Evolutionary conservation across 2,888 invertebrate species (phyloP), one percentile per base, ranked within the genome.

Genomic region (Thyatira batis): DNA sequence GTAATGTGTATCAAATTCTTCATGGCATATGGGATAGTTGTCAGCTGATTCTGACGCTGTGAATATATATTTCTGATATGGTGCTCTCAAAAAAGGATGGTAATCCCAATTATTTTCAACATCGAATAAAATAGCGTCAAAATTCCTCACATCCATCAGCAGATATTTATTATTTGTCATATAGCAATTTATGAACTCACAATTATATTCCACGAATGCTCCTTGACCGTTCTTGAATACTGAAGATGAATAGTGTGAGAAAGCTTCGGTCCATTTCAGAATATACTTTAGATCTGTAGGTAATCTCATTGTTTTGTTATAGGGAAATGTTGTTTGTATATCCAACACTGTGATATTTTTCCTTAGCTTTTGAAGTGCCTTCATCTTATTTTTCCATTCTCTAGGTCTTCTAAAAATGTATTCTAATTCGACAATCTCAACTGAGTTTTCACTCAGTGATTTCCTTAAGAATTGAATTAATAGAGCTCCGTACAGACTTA

Each of bases 91-190:
- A 0, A 63, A n/a, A 0, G 85, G 78, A 51, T 75, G 71, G 0
- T 44, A 20, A 20, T 85, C 82, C 85, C 85, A 87, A 53, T 60
- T 61, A 51, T 80, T 81, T 58, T 89, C 87, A 0, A 87, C 88
- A 51, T 94, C 93, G 52, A 94, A 93, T 0, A 94, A 49, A 5
- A 94, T 77, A 0, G 93, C 94, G 46, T 93, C 92, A 33, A 73
- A 91, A 25, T 80, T 60, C 11, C 82, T 72, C 4, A 85, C 73
- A 52, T 92, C 83, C 0, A 76, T 63, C 0, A 89, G 58, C 45
- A 64, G 82, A 3, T 58, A 67, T 50, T 74, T 85, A 3, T 85
- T 70, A 25, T 68, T 77, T 0, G 87, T 92, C 0, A 92, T 68
- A 54, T 73, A 90, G 58, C 94, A 94, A 51, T 93, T 91, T 9